Base-by-base conservation (phyloP, 2,113 vertebrate species). In the Amia ocellicauda region DNA sequence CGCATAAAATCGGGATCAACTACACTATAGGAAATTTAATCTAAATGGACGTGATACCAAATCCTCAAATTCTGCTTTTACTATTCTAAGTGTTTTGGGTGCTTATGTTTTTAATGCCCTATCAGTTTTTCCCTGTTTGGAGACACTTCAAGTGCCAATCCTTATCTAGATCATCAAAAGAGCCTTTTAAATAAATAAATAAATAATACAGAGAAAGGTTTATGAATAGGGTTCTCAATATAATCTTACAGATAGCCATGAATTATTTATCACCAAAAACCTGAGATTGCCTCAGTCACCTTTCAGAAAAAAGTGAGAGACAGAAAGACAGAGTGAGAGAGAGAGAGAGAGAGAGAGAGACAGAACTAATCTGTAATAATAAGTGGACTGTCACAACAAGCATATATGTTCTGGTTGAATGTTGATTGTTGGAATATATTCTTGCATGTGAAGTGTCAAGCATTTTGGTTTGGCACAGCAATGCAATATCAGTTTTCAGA, bases 81-180 rank as follows among this genome's bases (percentile, higher is more conserved):
- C 3, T 23, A 43, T n/a, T 59, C 9, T 59, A 14, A 58, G 16
- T 10, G 24, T 53, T 19, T 53, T 53, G 20, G 20, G 4, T 7
- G 4, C 13, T 52, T 11, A 52, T 13, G 23, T 51, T 51, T 26
- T 19, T 10, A 20, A 52, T 22, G 20, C 63, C 27, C 50, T 36
- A 27, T 40, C 9, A 17, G n/a, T 16, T 22, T 20, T 29, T 41
- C 13, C 58, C 43, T 29, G 4, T 27, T 45, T 14, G 22, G 7
- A 56, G 27, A n/a, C 16, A 26, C 42, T 40, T 54, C 49, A 17
- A 64, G 24, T 59, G 52, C 58, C 60, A 69, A 66, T 40, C 67
- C 60, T 69, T 62, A 59, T 61, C 58, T 56, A 17, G 53, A 50
- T 59, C 45, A 56, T 63, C 51, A 54, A 42, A 63, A 19, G 7